Evolutionary conservation across 1,140 invertebrate genomes (phyloP).

Genomic region (Eciton burchellii): DNA sequence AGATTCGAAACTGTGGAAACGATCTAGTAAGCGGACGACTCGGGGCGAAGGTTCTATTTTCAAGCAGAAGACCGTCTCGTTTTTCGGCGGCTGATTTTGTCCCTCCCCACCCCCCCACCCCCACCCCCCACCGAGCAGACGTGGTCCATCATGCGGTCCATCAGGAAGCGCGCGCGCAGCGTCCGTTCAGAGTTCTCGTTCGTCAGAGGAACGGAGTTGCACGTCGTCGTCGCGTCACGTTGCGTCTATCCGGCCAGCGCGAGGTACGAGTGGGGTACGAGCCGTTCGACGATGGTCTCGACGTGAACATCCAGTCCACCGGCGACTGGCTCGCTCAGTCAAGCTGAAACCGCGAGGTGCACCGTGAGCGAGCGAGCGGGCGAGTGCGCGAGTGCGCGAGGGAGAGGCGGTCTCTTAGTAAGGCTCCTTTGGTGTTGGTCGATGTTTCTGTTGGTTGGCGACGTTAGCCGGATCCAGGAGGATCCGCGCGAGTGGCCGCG

Average conservation of each 20-base stretch:
- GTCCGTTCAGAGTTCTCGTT: not conserved
- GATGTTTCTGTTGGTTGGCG: conserved; percentile 23
- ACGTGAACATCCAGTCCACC: conserved; percentile 59
- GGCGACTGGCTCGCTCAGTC: conserved; percentile 63
- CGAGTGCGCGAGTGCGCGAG: no score
- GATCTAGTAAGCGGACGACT: not conserved
- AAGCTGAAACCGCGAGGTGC: conserved; percentile 71
- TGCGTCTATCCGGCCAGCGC: conserved; percentile 36
- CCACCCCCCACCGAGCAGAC: not conserved
- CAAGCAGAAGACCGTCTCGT: not conserved
- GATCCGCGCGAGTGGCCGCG: not conserved
- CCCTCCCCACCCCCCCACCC: no score
- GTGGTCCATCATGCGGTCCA: not conserved
- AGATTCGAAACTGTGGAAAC: conserved; percentile 3
- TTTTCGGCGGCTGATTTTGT: conserved; percentile 7
- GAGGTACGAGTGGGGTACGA: conserved; percentile 48
- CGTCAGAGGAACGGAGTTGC: conserved; percentile 16
- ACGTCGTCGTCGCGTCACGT: conserved; percentile 51
- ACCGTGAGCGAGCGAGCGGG: conserved; percentile 47
- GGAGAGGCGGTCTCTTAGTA: conserved; percentile 13
- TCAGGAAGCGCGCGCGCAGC: not conserved
- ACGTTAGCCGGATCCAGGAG: not conserved
- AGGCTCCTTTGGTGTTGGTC: conserved; percentile 36
- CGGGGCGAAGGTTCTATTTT: conserved; percentile 24
- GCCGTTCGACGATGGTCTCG: conserved; percentile 60